phyloP scores from a whole-genome alignment of 2,113 vertebrate species.

The Opisthocomus hoazin region DNA sequence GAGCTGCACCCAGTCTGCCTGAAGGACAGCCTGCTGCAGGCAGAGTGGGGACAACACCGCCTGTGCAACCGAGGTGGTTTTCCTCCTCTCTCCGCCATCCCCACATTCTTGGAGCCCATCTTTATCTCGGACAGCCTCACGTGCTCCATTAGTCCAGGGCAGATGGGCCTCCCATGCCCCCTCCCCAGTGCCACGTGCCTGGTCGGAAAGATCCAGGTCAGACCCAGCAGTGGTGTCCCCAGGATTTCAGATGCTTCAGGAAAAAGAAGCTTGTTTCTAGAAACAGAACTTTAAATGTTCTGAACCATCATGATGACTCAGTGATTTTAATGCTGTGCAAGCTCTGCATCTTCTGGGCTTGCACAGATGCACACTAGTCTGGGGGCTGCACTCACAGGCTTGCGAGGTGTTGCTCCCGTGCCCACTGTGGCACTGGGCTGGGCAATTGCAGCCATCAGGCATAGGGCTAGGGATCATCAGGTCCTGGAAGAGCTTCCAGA shows the following conservation, averaged over 20 bases:
- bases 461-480: neutral
- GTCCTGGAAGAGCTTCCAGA: neutral
- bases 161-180: neutral
- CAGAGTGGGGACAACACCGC: neutral
- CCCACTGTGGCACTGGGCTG: neutral
- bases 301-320: neutral
- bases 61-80: neutral
- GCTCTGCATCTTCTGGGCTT: neutral
- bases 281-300: neutral
- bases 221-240: neutral
- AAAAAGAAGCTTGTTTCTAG: neutral
- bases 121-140: neutral
- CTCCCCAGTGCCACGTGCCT: neutral
- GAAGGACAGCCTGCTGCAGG: neutral
- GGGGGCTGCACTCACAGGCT: neutral
- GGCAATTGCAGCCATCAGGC: neutral
- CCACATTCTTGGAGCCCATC: neutral
- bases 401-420: neutral
- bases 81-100: neutral
- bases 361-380: neutral
- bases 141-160: neutral
- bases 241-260: neutral
- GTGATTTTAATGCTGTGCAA: neutral
- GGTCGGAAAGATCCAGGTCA: neutral
- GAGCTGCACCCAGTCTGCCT: neutral